Evolutionary conservation across 2,888 invertebrate species (phyloP), one percentile per base, ranked within the genome.

Genomic region (Frankliniella intonsa): DNA sequence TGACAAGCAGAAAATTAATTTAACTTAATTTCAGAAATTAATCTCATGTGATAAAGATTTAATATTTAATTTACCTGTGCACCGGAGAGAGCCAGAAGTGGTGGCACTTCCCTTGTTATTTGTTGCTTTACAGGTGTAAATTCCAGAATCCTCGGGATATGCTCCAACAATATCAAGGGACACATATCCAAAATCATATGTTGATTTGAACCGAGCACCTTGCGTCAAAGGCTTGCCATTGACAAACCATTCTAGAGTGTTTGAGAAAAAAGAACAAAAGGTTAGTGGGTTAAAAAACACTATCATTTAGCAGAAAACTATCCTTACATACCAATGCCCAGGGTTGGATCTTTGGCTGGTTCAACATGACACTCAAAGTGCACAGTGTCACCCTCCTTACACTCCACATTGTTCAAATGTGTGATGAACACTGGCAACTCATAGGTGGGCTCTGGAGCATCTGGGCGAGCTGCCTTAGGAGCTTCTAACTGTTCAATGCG

Each of bases 171-270:
- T 92, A 87, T 98, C 97, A 85, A 99, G 90, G 22, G 97, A 93
- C 14, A 98, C 96, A 87, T 95, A 97, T 83, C 99, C 99, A 88
- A 99, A 99, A 88, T 99, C 99, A 87, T 97, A 96, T 22, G 94
- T 95, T 50, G 95, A 94, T 88, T 96, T 96, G 88, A 94, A 98
- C 87, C 97, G 93, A 81, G 97, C 93, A 50, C 97, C 98, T 84
- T 92, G 92, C 84, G 94, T 95, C 83, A 99, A 89, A 17, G 96
- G 94, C 87, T 95, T 93, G 76, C 96, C 97, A 88, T 99, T 97
- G 83, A 95, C 93, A 90, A 95, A 97, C 98, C 99, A 99, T 88
- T 97, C 97, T 89, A 84, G 38, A 83, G 84, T 83, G 62, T 38
- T 50, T 76, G 2, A 76, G 38, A 55, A 22, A 27, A 80, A 50